Evolutionary conservation across 2,113 vertebrate genomes (phyloP).

Genomic region (Rhynchomys soricoides): DNA sequence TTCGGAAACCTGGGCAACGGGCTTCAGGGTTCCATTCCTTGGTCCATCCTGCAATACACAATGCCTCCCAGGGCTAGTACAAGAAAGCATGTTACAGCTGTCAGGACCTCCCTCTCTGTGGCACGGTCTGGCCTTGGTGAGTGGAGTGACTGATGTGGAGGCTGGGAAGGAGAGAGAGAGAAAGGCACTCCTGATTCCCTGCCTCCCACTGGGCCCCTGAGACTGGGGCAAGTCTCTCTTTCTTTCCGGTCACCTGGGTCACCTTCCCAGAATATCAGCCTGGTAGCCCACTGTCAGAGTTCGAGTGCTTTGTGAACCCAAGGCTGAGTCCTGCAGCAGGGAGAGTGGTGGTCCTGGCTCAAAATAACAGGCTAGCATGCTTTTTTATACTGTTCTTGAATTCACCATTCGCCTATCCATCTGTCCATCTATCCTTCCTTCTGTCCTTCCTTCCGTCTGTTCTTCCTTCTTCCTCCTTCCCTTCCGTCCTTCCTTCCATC

Average conservation of each 20-base stretch:
- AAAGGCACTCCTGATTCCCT: not conserved
- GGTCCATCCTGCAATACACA: not conserved
- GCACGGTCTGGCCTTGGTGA: not conserved
- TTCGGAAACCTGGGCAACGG: accelerated
- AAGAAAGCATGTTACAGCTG: too few relatives aligned
- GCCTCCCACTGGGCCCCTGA: not conserved
- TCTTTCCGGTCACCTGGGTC: not conserved
- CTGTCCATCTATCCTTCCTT: too few relatives aligned
- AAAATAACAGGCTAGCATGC: accelerated
- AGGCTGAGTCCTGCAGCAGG: not conserved
- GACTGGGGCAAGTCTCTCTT: not conserved
- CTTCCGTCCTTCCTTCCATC: too few relatives aligned
- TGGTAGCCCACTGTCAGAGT: not conserved
- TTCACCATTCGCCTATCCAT: too few relatives aligned
- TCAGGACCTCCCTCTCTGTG: accelerated
- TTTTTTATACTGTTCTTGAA: not conserved
- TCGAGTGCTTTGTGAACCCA: not conserved
- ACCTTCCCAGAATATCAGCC: not conserved
- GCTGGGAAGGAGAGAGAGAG: accelerated
- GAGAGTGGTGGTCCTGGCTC: not conserved
- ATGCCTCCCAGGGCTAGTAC: not conserved
- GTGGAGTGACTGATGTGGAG: accelerated
- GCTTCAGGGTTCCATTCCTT: accelerated
- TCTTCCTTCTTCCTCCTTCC: not conserved
- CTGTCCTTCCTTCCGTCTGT: too few relatives aligned